Evolutionary conservation across 2,113 vertebrate species (phyloP), one percentile per base, ranked within the genome.

Genomic region (Platysternon megacephalum): DNA sequence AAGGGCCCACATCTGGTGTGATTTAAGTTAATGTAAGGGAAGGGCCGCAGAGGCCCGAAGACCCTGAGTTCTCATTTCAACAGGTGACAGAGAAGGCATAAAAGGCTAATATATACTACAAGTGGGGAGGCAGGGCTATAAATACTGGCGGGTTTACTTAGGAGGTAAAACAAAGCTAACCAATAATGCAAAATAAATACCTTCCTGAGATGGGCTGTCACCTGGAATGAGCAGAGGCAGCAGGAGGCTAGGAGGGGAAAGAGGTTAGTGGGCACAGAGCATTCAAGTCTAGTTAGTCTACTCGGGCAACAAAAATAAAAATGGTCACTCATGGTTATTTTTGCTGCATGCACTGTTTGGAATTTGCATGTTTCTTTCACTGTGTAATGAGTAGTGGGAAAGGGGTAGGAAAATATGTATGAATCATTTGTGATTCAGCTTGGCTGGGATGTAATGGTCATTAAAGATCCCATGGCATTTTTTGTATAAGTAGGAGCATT

Each of bases 1-100:
- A 95, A 98, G 98, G 95, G 95, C 93, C 91, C 98, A 99, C 99
- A 99, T 99, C 99, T 99, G 99, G 99, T 98, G 99, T 98, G 98
- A 98, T 98, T 99, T 98, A 98, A 98, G 97, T 95, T 98, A 98
- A 98, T 98, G 98, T 98, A 98, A 98, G 98, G 94, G 93, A 98
- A 98, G 97, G 97, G 95, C 95, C 55, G 10, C 91, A 94, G 98
- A 97, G 97, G 97, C 97, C 95, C 81, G 21, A 95, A 96, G 96
- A 97, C 95, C 86, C 96, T n/a, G 94, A 98, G 76, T 97, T 98
- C 98, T 98, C 98, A 98, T 98, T 99, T 98, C 98, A 98, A 98
- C 98, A 99, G 99, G 99, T 99, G 99, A 99, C 98, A 98, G 98
- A 97, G 97, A 98, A 98, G 97, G 97, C 97, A 98, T 98, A 98